Evolutionary conservation across 2,113 vertebrate species (phyloP).

Genomic region (Dermatemys mawii): DNA sequence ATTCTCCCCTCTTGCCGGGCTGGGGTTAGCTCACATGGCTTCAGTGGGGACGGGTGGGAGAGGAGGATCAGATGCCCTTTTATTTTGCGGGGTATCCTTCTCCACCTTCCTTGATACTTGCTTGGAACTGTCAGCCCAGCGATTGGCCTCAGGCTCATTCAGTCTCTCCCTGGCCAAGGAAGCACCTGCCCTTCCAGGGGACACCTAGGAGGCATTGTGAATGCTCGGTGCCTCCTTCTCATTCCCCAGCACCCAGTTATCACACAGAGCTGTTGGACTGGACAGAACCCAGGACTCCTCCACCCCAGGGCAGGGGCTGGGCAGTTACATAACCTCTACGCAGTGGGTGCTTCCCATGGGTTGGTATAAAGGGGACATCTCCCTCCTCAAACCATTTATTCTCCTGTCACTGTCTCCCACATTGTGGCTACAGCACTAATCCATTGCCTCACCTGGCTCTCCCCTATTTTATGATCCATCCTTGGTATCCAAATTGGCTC

Average conservation of each 20-base stretch:
- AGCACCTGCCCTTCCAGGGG: too few species aligned
- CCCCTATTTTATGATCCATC: background rate
- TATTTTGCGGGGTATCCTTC: background rate
- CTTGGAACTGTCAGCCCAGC: fast-evolving
- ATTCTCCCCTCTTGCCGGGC: background rate
- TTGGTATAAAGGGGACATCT: background rate
- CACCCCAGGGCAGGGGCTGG: background rate
- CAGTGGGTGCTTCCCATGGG: background rate
- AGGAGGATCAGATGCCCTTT: background rate
- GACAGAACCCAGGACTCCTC: background rate
- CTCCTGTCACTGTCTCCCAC: background rate
- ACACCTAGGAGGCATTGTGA: background rate
- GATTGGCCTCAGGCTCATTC: fast-evolving
- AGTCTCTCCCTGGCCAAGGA: background rate
- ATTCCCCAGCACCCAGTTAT: background rate
- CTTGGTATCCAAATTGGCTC: background rate
- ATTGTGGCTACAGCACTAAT: background rate
- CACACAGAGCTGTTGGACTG: fast-evolving
- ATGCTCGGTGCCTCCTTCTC: background rate
- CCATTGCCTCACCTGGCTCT: background rate
- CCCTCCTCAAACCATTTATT: background rate
- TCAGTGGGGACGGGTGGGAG: background rate
- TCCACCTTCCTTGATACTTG: background rate
- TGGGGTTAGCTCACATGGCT: background rate
- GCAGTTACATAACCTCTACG: background rate